Evolutionary conservation across 92 coral and sea anemone genomes (phyloP).

Genomic region (Paramuricea clavata): DNA sequence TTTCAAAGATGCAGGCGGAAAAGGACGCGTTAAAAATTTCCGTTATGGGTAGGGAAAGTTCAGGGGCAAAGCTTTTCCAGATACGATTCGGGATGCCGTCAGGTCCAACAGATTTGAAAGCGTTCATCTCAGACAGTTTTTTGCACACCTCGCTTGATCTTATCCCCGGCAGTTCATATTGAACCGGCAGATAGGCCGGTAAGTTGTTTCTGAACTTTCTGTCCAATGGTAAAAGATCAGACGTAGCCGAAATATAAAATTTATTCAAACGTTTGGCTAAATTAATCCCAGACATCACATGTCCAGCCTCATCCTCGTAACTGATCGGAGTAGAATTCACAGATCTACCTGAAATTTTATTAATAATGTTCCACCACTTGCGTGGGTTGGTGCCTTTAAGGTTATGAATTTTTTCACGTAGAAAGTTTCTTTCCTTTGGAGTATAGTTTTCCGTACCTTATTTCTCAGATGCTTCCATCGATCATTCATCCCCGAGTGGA

Average conservation of each 20-base stretch:
- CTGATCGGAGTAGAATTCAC: neutral
- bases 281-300: neutral
- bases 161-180: neutral
- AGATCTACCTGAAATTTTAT: constrained; percentile 3
- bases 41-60: neutral
- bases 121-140: neutral
- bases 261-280: neutral
- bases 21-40: neutral
- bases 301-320: neutral
- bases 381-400: neutral
- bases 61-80: neutral
- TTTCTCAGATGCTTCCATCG: constrained; percentile 8
- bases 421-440: neutral
- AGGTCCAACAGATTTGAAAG: neutral
- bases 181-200: neutral
- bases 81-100: constrained; percentile 4
- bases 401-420: neutral
- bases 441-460: constrained; percentile 4
- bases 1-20: neutral
- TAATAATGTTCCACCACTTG: constrained; percentile 17
- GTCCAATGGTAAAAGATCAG: neutral
- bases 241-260: neutral
- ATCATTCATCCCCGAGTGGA: constrained; percentile 7
- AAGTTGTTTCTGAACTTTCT: neutral
- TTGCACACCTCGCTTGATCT: no score